Conservation (phyloP, 2,888 invertebrate genomes). For the Amiota minor region DNA sequence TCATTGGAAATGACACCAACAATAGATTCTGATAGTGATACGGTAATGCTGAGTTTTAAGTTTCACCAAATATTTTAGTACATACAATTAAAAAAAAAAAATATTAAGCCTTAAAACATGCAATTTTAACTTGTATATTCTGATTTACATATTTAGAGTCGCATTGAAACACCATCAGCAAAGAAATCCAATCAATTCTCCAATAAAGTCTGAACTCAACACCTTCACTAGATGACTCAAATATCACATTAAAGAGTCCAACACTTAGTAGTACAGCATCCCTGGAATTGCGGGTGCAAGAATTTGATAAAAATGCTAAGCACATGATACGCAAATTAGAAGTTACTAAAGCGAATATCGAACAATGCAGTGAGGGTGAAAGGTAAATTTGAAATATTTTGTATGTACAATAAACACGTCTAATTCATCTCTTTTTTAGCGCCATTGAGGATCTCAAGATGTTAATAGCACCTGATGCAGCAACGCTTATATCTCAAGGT, state of each 20-base stretch:
- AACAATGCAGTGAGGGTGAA: slow-evolving; percentile 66
- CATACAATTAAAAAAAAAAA: no score
- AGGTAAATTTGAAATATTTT: slow-evolving; percentile 54
- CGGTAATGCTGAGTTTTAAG: slow-evolving; percentile 62
- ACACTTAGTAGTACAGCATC: slow-evolving; percentile 53
- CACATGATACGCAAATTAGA: slow-evolving; percentile 73
- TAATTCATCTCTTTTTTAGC: slow-evolving; percentile 45
- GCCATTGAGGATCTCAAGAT: slow-evolving; percentile 70
- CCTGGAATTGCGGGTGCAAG: slow-evolving; percentile 70
- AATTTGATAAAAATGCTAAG: slow-evolving; percentile 71
- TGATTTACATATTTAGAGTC: slow-evolving; percentile 61
- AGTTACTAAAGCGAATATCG: slow-evolving; percentile 68
- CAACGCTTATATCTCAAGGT: slow-evolving; percentile 84
- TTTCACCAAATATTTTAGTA: neutral
- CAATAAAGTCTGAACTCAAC: slow-evolving; percentile 65
- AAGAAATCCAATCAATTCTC: slow-evolving; percentile 68
- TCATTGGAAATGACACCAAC: slow-evolving; percentile 73
- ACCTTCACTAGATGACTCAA: slow-evolving; percentile 66
- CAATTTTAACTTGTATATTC: slow-evolving; percentile 15
- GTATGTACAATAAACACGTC: neutral
- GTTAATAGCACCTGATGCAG: slow-evolving; percentile 82
- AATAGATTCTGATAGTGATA: slow-evolving; percentile 73
- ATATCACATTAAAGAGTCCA: slow-evolving; percentile 61
- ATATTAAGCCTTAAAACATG: no score
- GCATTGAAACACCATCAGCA: slow-evolving; percentile 71